Conservation (phyloP, 1,140 invertebrate species). For the Coptotermes formosanus region DNA sequence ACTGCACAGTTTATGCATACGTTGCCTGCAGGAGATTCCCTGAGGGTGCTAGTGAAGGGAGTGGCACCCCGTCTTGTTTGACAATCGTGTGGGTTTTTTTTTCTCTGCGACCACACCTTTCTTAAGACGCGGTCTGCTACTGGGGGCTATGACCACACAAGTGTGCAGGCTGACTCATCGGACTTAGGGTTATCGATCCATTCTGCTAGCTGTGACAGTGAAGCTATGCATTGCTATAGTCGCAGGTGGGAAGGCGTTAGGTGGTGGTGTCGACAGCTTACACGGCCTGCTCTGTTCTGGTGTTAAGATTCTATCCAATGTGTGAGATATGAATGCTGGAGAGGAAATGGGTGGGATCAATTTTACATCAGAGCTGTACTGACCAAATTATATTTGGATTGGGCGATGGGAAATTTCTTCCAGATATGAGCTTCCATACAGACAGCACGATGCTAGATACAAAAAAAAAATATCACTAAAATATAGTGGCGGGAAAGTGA, state of each 20-base stretch:
- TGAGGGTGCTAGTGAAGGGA: background rate
- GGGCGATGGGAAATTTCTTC: conserved; percentile 14
- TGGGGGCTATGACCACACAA: background rate
- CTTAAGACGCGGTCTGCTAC: background rate
- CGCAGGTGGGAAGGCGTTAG: background rate
- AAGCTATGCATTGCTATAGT: background rate
- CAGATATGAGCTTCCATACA: conserved; percentile 16
- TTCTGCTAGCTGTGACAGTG: background rate
- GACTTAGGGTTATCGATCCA: background rate
- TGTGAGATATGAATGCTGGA: background rate
- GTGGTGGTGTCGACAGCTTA: background rate
- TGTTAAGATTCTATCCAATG: background rate
- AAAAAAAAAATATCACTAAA: conserved; percentile 24
- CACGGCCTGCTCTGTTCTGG: background rate
- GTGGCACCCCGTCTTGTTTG: background rate
- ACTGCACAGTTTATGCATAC: background rate
- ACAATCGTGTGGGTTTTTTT: background rate
- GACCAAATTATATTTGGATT: conserved; percentile 14
- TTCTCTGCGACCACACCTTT: background rate
- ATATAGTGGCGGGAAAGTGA: conserved; percentile 18
- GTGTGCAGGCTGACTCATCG: background rate
- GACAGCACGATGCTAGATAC: background rate
- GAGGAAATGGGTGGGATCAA: background rate
- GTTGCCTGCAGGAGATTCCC: background rate
- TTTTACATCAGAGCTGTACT: background rate